phyloP scores from a whole-genome alignment of 2,113 vertebrate genomes.

The Ceyx margarethae region DNA sequence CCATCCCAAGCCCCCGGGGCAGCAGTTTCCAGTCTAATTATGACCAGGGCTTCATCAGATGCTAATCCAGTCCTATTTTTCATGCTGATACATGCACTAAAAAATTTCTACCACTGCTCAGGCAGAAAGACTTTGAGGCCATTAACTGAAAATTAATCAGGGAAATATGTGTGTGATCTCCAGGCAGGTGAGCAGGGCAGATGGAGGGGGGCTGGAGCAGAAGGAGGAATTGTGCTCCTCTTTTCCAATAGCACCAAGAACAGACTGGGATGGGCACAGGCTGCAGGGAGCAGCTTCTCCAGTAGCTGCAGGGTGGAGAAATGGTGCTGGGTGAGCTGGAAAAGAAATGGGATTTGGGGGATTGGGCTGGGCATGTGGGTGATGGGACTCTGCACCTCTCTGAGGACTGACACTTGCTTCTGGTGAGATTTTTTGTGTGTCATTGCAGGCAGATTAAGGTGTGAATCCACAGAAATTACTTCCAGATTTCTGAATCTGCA shows the following conservation, averaged over 20 bases:
- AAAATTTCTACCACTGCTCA: background rate
- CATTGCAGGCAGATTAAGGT: background rate
- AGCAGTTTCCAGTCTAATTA: background rate
- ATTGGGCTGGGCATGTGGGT: accelerated
- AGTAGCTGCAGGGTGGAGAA: background rate
- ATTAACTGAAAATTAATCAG: conserved; percentile 73
- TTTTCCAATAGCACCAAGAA: background rate
- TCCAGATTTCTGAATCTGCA: background rate
- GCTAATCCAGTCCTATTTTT: background rate
- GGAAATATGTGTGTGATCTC: background rate
- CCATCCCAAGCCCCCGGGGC: background rate
- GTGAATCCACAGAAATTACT: background rate
- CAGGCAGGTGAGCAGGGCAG: conserved; percentile 59
- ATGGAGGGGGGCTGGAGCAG: conserved; percentile 57
- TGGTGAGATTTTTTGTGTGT: conserved; percentile 47
- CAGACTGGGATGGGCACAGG: background rate
- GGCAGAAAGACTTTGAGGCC: conserved; percentile 16
- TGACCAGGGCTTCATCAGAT: background rate
- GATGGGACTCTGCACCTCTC: background rate
- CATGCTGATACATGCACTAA: background rate
- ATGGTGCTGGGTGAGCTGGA: background rate
- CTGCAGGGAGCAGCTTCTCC: background rate
- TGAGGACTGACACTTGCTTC: conserved; percentile 30
- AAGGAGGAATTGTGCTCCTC: conserved; percentile 55
- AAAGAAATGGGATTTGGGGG: background rate